phyloP scores from a whole-genome alignment of 2,113 vertebrate genomes.

The Dascyllus trimaculatus region DNA sequence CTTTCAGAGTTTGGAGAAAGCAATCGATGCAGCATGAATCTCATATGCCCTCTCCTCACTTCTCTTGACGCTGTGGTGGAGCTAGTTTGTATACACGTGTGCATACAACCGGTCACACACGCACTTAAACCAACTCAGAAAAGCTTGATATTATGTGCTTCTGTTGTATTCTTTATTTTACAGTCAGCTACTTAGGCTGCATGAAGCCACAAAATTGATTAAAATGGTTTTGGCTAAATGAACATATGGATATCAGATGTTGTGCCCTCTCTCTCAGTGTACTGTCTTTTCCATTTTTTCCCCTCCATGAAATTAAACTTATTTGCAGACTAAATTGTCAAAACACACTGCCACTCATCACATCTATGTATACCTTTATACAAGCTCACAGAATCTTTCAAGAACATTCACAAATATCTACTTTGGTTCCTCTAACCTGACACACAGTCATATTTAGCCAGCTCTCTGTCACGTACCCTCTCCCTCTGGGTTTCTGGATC shows the following conservation, averaged over 20 bases:
- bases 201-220: constrained; percentile 62
- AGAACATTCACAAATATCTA: constrained; percentile 20
- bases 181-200: constrained; percentile 49
- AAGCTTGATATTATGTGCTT: constrained; percentile 15
- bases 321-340: constrained; percentile 3
- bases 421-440: constrained; percentile 25
- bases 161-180: constrained; percentile 49
- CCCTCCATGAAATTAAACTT: constrained; percentile 27
- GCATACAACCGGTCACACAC: constrained; percentile 48
- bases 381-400: constrained; percentile 6
- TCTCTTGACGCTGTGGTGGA: constrained; percentile 41
- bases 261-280: constrained; percentile 31
- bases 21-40: constrained; percentile 46
- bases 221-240: constrained; percentile 57
- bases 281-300: constrained; percentile 6
- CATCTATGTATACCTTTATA: constrained; percentile 19
- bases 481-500: constrained; percentile 79
- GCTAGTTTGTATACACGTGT: constrained; percentile 60
- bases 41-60: constrained; percentile 35
- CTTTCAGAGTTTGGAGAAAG: constrained; percentile 69
- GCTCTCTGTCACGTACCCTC: constrained; percentile 83
- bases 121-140: constrained; percentile 41
- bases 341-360: constrained; percentile 40
- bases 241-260: constrained; percentile 75
- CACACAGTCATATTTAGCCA: constrained; percentile 54